Base-by-base conservation (phyloP, 2,113 vertebrate genomes). In the Oceanodroma tethys region DNA sequence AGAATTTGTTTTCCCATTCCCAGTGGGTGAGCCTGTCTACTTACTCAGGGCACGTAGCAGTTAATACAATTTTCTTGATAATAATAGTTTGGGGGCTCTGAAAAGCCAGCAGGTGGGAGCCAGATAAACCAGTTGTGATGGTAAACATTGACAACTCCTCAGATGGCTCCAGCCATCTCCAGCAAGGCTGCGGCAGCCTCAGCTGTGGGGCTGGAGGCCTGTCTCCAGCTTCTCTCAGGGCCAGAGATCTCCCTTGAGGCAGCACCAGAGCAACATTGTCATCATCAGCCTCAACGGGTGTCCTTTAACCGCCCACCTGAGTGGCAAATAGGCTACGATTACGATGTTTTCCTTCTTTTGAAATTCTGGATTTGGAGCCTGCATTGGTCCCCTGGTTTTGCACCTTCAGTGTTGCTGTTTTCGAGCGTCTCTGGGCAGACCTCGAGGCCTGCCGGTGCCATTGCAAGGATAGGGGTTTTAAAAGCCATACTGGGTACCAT, bases 1-100 rank as follows among this genome's bases (percentile, higher is more conserved):
- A 74, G 88, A 84, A 68, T 93, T 93, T 83, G 79, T 93, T 95
- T 83, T 84, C 47, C 76, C 27, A 15, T 92, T 94, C 47, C 63
- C 68, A 74, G n/a, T 58, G 2, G 7, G 32, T 84, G 83, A 93
- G 59, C 59, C 82, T 74, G 38, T 79, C 50, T 88, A 75, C 72
- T 81, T 58, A 66, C 62, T 92, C 53, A 58, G 4, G 38, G 13
- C 88, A 67, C 0, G 0, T 60, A 70, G 83, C 60, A 90, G 71
- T 83, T 93, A 59, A 74, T 68, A 81, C 43, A 79, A 53, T 90
- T 71, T 89, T 55, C 72, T 91, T 65, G 40, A 56, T 86, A 68
- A 89, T 88, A 92, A 91, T 75, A 79, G 27, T 92, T 32, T 53
- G 60, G 86, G 88, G 92, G 67, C n/a, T 83, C 67, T 48, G 63